phyloP scores from a whole-genome alignment of 2,113 vertebrate species.

The Onychostoma macrolepis region DNA sequence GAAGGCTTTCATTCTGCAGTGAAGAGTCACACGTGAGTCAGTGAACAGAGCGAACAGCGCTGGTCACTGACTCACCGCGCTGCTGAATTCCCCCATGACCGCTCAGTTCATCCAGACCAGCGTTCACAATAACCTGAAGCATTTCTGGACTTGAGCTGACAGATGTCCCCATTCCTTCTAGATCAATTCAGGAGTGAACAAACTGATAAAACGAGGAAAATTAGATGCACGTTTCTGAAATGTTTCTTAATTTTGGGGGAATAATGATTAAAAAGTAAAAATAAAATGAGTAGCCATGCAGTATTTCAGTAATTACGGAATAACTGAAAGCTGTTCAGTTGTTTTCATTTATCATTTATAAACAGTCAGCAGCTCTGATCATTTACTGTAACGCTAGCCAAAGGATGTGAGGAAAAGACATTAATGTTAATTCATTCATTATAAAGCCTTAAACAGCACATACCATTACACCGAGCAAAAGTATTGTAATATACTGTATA shows the following conservation, averaged over 20 bases:
- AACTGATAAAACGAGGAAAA: not conserved
- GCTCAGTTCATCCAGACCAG: slow-evolving; percentile 45
- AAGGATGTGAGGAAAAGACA: no score
- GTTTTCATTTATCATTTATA: no score
- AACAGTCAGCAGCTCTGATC: no score
- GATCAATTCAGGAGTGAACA: not conserved
- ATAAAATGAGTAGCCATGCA: not conserved
- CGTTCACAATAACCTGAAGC: not conserved
- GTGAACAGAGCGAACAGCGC: slow-evolving; percentile 60
- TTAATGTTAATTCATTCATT: no score
- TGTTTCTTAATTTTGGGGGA: not conserved
- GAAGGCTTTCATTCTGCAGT: not conserved
- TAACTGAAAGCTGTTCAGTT: not conserved
- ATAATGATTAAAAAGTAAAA: not conserved
- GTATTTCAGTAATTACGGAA: not conserved
- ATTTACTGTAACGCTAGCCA: no score
- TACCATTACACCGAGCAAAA: no score
- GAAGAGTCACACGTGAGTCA: slow-evolving; percentile 51
- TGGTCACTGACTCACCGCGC: slow-evolving; percentile 67
- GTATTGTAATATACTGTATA: no score
- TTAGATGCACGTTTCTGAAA: not conserved
- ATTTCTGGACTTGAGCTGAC: not conserved
- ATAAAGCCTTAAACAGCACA: no score
- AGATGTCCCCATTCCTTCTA: not conserved
- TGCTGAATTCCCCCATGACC: slow-evolving; percentile 52